Evolutionary conservation across 64 coral and sea anemone species (phyloP).

Genomic region (Exaiptasia diaphana): DNA sequence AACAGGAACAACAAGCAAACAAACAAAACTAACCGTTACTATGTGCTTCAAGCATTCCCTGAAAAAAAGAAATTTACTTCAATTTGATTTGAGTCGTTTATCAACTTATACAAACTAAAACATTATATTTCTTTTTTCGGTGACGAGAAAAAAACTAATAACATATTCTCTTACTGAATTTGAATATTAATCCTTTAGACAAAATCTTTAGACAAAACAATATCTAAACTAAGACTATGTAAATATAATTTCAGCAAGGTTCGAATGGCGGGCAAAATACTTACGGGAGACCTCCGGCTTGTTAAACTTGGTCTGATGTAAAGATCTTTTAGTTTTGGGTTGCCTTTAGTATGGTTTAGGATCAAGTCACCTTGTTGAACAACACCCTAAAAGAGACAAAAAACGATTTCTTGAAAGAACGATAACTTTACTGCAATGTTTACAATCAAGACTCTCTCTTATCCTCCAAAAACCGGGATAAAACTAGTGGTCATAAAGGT

Average conservation of each 20-base stretch:
- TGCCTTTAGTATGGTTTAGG: conserved; percentile 82
- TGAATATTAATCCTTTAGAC: too few species aligned
- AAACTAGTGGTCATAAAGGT: too few species aligned
- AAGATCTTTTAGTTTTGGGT: conserved; percentile 92
- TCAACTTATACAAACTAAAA: too few species aligned
- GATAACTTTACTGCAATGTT: neutral
- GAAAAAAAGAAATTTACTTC: conserved; percentile 6
- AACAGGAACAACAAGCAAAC: too few species aligned
- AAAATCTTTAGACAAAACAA: too few species aligned
- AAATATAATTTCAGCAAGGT: too few species aligned
- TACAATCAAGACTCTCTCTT: neutral
- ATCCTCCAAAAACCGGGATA: too few species aligned
- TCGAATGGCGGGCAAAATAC: neutral
- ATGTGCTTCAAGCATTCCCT: conserved; percentile 94
- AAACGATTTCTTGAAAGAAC: neutral
- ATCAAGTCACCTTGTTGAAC: conserved; percentile 87
- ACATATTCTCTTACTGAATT: too few species aligned
- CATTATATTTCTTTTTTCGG: too few species aligned
- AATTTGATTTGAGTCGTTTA: too few species aligned
- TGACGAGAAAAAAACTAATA: too few species aligned
- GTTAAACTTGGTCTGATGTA: conserved; percentile 91
- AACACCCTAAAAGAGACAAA: conserved; percentile 66
- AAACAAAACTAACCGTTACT: conserved; percentile 63
- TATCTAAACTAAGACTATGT: too few species aligned
- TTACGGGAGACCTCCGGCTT: conserved; percentile 76